These are phyloP conservation scores for Pseudocheirus occidentalis DNA, from an alignment of 2,797 vertebrate genomes.

Conservation along the genomic window DNA sequence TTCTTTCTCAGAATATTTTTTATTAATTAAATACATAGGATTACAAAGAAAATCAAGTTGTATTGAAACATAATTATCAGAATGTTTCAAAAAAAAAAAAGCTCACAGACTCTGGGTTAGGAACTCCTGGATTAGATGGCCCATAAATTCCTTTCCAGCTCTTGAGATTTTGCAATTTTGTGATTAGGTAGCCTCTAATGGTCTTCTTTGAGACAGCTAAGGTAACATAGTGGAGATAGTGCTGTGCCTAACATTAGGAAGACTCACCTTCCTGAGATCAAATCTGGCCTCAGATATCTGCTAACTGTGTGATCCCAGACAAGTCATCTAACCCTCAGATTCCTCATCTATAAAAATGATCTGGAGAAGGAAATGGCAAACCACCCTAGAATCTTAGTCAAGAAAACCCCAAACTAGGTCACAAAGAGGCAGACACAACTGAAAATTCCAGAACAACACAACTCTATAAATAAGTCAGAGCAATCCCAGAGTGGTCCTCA, in stretches of 20 bases:
- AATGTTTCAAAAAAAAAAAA: no score
- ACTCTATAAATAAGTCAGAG: background rate
- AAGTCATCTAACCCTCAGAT: background rate
- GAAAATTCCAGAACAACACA: background rate
- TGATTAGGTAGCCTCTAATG: background rate
- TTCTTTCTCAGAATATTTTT: background rate
- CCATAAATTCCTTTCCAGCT: background rate
- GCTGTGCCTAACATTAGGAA: background rate
- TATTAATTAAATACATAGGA: no score
- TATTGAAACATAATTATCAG: no score
- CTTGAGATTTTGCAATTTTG: background rate
- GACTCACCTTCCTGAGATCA: background rate
- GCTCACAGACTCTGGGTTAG: no score
- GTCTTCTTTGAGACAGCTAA: background rate
- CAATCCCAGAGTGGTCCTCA: rapidly evolving
- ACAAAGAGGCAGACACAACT: background rate
- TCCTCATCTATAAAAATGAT: background rate
- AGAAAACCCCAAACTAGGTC: background rate
- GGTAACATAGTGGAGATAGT: background rate
- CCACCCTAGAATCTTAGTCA: background rate
- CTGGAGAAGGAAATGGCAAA: background rate
- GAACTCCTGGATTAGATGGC: background rate
- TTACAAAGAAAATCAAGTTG: no score
- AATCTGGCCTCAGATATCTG: background rate
- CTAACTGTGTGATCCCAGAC: background rate